Base-by-base conservation (phyloP, 2,797 vertebrate genomes). In the Bradypodion ventrale region DNA sequence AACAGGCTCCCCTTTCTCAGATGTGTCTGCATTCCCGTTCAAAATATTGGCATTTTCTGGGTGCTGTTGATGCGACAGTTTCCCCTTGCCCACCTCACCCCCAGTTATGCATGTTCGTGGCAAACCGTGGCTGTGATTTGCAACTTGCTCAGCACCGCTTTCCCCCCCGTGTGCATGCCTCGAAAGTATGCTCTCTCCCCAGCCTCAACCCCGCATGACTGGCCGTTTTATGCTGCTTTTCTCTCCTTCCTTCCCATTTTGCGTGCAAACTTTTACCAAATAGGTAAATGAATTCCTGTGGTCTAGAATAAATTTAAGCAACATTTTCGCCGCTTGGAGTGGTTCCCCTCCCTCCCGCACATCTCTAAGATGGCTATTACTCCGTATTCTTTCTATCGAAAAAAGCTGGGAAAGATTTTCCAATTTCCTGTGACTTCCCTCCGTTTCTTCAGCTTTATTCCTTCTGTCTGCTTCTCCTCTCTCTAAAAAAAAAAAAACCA, bases 41-140 rank as follows among this genome's bases (percentile, higher is more conserved):
- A 89, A 89, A 93, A 90, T 92, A 88, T 92, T 94, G 93, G 94
- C 94, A 93, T 93, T 94, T n/a, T 94, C 94, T 94, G 93, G 96
- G 95, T 95, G 92, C 95, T 96, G 94, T 93, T 93, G 94, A 93
- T 94, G 94, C 92, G 92, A 94, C 93, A 91, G 88, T 83, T 88
- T 69, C 89, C 91, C 87, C 80, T 21, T 21, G 81, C 88, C 89
- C 12, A 23, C 68, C 21, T 35, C 40, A 86, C 88, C 63, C 83
- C 87, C 78, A 88, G 63, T 87, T 63, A n/a, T 35, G 93, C 92
- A 93, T 87, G 93, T 66, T 84, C 60, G 81, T 89, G 88, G 44
- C 4, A 29, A 82, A 79, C 82, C 44, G 82, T 93, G 75, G 87
- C 49, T 59, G 76, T 90, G 46, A 87, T 46, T 40, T 73, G 73